Base-by-base conservation (phyloP, 2,113 vertebrate species). In the Leptocoma aspasia region DNA sequence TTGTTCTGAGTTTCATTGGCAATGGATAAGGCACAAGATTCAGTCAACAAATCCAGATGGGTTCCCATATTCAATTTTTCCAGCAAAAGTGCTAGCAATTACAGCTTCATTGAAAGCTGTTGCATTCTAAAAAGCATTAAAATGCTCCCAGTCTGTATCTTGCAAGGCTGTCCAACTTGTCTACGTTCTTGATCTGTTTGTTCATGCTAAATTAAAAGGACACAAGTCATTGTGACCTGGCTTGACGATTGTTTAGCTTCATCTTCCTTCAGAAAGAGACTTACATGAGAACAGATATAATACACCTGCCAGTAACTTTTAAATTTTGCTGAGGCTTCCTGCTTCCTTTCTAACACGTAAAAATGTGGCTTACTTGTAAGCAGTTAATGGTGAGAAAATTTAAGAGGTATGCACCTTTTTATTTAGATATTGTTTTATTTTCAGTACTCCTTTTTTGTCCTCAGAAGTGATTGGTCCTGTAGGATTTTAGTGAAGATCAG, bases 331-430 rank as follows among this genome's bases (percentile, higher is more conserved):
- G 71, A 59, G 56, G 50, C 26, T 91, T 94, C 52, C 78, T 85
- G 50, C 71, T 91, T 91, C 82, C 75, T 73, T 88, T 95, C 35
- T 91, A 54, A 54, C 21, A 30, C 26, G 33, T 47, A 28, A 82
- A 90, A 72, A 35, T 78, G 68, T 92, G 92, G 79, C 89, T 94
- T 77, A 72, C 39, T 71, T 86, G n/a, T 66, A 80, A 75, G n/a
- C 30, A 78, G 52, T 18, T 86, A 3, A 23, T 8, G 17, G 59
- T 82, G 79, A 60, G 60, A 85, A 90, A 91, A 35, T 33, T 35
- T 37, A 66, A 65, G 73, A 31, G 6, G 4, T 21, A n/a, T 15
- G 41, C 8, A 78, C 47, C 24, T 80, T 83, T 66, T 26, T 59
- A 33, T 77, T 83, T 73, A 70, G 27, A 7, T 63, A 27, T 5